Conservation (phyloP, 2,797 vertebrate genomes). For the Xyrichtys novacula region DNA sequence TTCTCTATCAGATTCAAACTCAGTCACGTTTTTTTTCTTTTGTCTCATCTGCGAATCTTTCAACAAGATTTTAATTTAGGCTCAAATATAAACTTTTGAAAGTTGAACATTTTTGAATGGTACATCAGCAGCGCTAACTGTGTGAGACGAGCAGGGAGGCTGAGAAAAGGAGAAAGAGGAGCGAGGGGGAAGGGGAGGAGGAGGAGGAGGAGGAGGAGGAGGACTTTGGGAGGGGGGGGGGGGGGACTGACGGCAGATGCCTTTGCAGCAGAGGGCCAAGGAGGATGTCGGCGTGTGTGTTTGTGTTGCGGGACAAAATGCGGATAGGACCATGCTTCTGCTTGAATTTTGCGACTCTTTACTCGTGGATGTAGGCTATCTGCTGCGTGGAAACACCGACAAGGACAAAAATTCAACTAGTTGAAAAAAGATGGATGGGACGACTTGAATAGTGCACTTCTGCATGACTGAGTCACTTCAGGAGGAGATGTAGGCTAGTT, state of each 20-base stretch:
- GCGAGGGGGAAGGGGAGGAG: neutral
- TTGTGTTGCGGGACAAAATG: conserved; percentile 53
- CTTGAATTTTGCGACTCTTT: conserved; percentile 5
- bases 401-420: conserved; percentile 24
- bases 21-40: neutral
- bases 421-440: conserved; percentile 25
- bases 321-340: conserved; percentile 27
- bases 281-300: conserved; percentile 47
- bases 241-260: conserved; percentile 63
- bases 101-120: neutral
- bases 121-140: conserved; percentile 6
- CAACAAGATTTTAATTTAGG: too few species aligned
- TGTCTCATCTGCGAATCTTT: neutral
- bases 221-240: neutral
- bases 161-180: neutral
- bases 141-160: conserved; percentile 24
- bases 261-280: conserved; percentile 71
- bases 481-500: conserved; percentile 1
- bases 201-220: neutral
- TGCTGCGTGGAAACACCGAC: neutral
- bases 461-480: conserved; percentile 14
- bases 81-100: neutral
- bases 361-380: conserved; percentile 4
- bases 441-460: conserved; percentile 26
- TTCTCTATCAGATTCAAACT: neutral